These are phyloP conservation scores for Polia nebulosa DNA, from an alignment of 2,888 invertebrate species.

Conservation along the genomic window DNA sequence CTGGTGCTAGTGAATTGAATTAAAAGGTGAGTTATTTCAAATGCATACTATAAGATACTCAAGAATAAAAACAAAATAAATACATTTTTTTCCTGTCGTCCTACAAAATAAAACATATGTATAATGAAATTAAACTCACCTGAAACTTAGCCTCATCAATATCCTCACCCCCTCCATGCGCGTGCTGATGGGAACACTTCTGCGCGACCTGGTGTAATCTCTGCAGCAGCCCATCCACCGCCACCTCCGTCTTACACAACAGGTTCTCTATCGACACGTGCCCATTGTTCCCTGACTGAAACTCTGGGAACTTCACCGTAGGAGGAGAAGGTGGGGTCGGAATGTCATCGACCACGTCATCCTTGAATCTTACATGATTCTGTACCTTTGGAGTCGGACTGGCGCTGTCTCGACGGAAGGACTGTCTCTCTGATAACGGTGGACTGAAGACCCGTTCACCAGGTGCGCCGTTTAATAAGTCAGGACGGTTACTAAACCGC, in stretches of 20 bases:
- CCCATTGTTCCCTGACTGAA: slow-evolving; percentile 88
- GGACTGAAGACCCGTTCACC: slow-evolving; percentile 85
- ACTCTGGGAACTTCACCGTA: slow-evolving; percentile 82
- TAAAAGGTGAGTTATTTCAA: no score
- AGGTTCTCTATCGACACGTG: slow-evolving; percentile 91
- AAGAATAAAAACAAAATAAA: no score
- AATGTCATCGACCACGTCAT: slow-evolving; percentile 85
- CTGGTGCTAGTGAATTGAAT: no score
- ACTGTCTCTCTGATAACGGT: slow-evolving; percentile 80
- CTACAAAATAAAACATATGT: no score
- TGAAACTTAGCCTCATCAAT: slow-evolving; percentile 95
- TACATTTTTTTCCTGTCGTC: no score
- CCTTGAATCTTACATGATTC: slow-evolving; percentile 88
- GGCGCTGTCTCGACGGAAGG: slow-evolving; percentile 78
- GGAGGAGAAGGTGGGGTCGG: slow-evolving; percentile 89
- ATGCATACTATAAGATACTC: no score
- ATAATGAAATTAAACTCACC: slow-evolving; percentile 83
- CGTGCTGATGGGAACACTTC: slow-evolving; percentile 93
- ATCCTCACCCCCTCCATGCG: slow-evolving; percentile 94
- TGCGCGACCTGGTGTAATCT: slow-evolving; percentile 93
- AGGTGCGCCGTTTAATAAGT: slow-evolving; percentile 85
- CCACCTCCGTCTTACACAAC: slow-evolving; percentile 93
- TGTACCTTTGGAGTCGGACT: slow-evolving; percentile 83
- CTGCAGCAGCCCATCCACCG: slow-evolving; percentile 93
- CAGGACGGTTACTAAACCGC: slow-evolving; percentile 86